phyloP scores from a whole-genome alignment of 2,888 invertebrate species.

The Phaedon cochleariae region DNA sequence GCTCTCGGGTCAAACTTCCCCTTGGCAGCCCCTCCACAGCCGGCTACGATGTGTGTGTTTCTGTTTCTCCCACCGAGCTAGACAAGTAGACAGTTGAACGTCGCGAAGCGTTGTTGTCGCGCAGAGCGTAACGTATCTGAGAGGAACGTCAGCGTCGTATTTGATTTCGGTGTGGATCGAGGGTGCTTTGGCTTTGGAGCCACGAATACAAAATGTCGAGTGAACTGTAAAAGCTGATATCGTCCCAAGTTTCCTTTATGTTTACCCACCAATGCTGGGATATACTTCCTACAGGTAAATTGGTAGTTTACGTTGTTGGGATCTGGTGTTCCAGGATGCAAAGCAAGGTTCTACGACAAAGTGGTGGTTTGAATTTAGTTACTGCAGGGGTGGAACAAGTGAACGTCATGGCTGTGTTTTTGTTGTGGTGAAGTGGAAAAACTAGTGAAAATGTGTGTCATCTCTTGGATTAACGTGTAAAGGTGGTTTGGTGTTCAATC shows the following conservation, averaged over 20 bases:
- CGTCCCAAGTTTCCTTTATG: slow-evolving; percentile 59
- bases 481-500: too few relatives aligned
- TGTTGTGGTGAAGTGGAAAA: too few relatives aligned
- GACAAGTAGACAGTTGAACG: slow-evolving; percentile 63
- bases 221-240: slow-evolving; percentile 47
- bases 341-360: too few relatives aligned
- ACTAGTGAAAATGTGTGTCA: neutral
- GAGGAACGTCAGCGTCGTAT: slow-evolving; percentile 43
- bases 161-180: slow-evolving; percentile 9
- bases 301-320: slow-evolving; percentile 6
- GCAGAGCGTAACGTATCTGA: too few relatives aligned
- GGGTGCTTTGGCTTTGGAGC: too few relatives aligned
- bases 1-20: slow-evolving; percentile 64
- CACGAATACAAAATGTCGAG: slow-evolving; percentile 43
- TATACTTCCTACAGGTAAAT: slow-evolving; percentile 72
- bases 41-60: slow-evolving; percentile 66
- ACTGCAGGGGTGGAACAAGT: too few relatives aligned
- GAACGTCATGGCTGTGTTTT: too few relatives aligned
- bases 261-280: slow-evolving; percentile 73
- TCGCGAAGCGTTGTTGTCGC: slow-evolving; percentile 52
- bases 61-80: slow-evolving; percentile 65
- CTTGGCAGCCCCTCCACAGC: slow-evolving; percentile 65
- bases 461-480: neutral
- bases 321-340: too few relatives aligned
- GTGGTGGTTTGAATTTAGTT: too few relatives aligned